Evolutionary conservation across 2,888 invertebrate genomes (phyloP).

Genomic region (Choreutis nemorana): DNA sequence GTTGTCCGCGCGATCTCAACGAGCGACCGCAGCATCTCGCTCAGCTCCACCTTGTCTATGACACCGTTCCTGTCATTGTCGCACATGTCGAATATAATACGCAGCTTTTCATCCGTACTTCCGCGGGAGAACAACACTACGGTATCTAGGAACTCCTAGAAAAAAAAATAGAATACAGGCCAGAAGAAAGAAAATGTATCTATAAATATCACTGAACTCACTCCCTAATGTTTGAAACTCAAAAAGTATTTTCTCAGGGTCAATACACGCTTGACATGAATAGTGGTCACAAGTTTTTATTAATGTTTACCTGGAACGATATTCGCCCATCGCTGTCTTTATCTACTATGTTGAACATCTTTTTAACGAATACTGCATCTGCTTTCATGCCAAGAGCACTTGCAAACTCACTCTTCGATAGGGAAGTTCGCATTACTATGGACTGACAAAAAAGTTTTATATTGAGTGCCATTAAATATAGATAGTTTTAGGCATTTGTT

Average conservation of each 20-base stretch:
- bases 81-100: conserved; percentile 97
- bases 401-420: conserved; percentile 93
- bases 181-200: background rate
- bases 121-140: conserved; percentile 92
- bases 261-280: background rate
- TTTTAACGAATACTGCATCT: conserved; percentile 93
- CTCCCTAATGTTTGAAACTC: background rate
- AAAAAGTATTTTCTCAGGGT: background rate
- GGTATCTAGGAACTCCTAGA: conserved; percentile 90
- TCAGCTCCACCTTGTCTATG: conserved; percentile 92
- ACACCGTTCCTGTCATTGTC: conserved; percentile 94
- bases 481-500: conserved; percentile 1
- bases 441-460: conserved; percentile 51
- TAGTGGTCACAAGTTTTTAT: background rate
- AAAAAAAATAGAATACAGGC: conserved; percentile 8
- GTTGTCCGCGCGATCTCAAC: conserved; percentile 94
- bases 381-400: conserved; percentile 95
- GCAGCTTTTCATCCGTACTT: conserved; percentile 90
- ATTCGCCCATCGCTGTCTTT: conserved; percentile 93
- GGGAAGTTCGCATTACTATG: conserved; percentile 91
- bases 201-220: background rate
- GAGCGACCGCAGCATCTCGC: conserved; percentile 90
- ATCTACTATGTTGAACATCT: conserved; percentile 98
- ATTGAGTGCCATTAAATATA: conserved; percentile 1
- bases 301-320: conserved; percentile 79